Percentiles rank a stretch among this genome's conserved stretches.
Conservation (phyloP, 2,113 vertebrate genomes). For the Ornithorhynchus anatinus region DNA sequence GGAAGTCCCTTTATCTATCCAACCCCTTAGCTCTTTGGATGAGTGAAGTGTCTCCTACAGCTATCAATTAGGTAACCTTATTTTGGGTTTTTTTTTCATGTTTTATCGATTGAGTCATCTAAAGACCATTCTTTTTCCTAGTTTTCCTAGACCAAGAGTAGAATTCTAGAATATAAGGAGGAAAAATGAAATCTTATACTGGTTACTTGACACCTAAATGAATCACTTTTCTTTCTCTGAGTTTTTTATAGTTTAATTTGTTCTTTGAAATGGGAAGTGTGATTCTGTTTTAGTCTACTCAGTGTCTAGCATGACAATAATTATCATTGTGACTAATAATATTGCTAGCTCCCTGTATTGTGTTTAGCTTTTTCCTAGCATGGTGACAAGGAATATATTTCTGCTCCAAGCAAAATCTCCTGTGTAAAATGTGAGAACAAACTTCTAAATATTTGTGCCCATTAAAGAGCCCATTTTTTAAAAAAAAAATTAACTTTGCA, state of each 20-base stretch:
- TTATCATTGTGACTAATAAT: not conserved
- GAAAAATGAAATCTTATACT: not conserved
- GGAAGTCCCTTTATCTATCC: too few species aligned
- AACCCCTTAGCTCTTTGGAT: too few species aligned
- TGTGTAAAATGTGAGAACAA: not conserved
- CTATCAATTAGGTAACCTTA: too few species aligned
- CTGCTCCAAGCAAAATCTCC: not conserved
- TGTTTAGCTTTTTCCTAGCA: not conserved
- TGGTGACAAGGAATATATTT: not conserved
- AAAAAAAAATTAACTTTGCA: not conserved
- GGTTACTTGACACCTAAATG: not conserved
- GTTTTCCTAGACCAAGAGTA: not conserved
- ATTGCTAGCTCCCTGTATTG: not conserved
- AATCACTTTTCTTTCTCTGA: not conserved
- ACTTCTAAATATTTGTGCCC: not conserved
- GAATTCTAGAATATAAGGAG: not conserved
- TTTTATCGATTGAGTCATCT: not conserved
- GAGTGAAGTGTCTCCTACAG: too few species aligned
- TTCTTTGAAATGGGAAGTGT: not conserved
- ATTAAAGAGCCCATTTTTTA: not conserved
- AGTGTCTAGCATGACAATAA: not conserved
- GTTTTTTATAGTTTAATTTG: not conserved
- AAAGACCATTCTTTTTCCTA: not conserved
- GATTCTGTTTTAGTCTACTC: not conserved
- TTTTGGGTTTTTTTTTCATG: not conserved